Evolutionary conservation across 2,888 invertebrate genomes (phyloP).

Genomic region (Lampropteryx suffumata): DNA sequence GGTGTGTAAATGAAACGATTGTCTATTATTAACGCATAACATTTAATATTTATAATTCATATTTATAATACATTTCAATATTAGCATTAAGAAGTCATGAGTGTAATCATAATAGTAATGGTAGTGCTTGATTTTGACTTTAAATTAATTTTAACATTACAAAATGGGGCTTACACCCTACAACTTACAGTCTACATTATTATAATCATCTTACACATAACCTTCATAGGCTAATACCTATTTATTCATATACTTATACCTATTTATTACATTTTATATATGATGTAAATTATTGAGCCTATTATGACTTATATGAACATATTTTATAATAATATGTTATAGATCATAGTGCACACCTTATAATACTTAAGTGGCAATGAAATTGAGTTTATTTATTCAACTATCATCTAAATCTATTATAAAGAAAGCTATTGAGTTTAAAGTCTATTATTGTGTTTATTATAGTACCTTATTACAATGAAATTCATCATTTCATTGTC

Average conservation of each 20-base stretch:
- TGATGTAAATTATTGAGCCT: slow-evolving; percentile 74
- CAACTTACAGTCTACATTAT: slow-evolving; percentile 56
- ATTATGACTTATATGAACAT: slow-evolving; percentile 59
- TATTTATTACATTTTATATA: slow-evolving; percentile 67
- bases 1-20: slow-evolving; percentile 56
- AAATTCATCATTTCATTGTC: slow-evolving; percentile 70
- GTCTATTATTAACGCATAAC: slow-evolving; percentile 87
- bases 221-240: slow-evolving; percentile 51
- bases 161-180: slow-evolving; percentile 74
- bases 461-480: slow-evolving; percentile 55
- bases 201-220: slow-evolving; percentile 53
- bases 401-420: slow-evolving; percentile 52
- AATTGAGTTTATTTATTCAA: slow-evolving; percentile 39
- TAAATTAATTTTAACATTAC: slow-evolving; percentile 77
- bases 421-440: slow-evolving; percentile 53
- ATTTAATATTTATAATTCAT: slow-evolving; percentile 85
- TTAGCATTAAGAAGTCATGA: slow-evolving; percentile 81
- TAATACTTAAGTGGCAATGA: slow-evolving; percentile 55
- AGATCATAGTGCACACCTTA: slow-evolving; percentile 72
- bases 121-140: slow-evolving; percentile 77
- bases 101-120: slow-evolving; percentile 80
- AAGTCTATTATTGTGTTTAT: slow-evolving; percentile 70
- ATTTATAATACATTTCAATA: slow-evolving; percentile 83
- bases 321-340: slow-evolving; percentile 47
- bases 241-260: slow-evolving; percentile 55